Conservation (phyloP, 2,888 invertebrate species). For the Pseudoips prasinana region DNA sequence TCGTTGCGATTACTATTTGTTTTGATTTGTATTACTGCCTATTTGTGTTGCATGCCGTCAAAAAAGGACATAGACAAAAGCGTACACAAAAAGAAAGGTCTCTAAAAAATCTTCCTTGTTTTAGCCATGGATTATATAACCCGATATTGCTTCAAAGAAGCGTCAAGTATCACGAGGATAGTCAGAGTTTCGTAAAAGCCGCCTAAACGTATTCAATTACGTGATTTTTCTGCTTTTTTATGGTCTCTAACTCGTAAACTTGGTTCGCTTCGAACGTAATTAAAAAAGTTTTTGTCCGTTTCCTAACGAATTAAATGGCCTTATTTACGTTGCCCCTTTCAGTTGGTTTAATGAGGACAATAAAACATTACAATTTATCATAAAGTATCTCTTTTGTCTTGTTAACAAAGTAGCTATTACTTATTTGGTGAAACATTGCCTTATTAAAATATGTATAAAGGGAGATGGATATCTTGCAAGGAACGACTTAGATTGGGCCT, state of each 20-base stretch:
- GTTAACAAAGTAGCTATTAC: not conserved
- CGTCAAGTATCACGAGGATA: not conserved
- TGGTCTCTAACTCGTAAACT: conserved; percentile 19
- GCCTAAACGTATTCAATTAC: conserved; percentile 22
- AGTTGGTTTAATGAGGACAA: conserved; percentile 6
- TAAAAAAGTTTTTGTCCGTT: conserved; percentile 26
- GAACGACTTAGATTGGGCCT: too few relatives aligned
- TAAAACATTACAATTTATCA: conserved; percentile 4
- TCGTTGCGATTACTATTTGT: too few relatives aligned
- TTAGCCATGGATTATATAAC: too few relatives aligned
- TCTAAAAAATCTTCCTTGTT: too few relatives aligned
- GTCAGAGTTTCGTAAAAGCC: conserved; percentile 4
- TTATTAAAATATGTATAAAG: too few relatives aligned
- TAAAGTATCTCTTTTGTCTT: not conserved
- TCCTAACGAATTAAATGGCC: conserved; percentile 19
- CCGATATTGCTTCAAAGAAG: too few relatives aligned
- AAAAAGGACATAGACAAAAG: too few relatives aligned
- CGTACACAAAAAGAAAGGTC: too few relatives aligned
- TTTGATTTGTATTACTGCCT: too few relatives aligned
- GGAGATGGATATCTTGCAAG: too few relatives aligned
- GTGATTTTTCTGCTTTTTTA: conserved; percentile 20
- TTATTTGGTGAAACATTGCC: too few relatives aligned
- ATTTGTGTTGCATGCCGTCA: too few relatives aligned
- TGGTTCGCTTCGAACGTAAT: conserved; percentile 22
- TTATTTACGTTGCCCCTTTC: conserved; percentile 11